These are phyloP conservation scores for Monarcha castaneiventris DNA, from an alignment of 2,113 vertebrate genomes.

Conservation along the genomic window DNA sequence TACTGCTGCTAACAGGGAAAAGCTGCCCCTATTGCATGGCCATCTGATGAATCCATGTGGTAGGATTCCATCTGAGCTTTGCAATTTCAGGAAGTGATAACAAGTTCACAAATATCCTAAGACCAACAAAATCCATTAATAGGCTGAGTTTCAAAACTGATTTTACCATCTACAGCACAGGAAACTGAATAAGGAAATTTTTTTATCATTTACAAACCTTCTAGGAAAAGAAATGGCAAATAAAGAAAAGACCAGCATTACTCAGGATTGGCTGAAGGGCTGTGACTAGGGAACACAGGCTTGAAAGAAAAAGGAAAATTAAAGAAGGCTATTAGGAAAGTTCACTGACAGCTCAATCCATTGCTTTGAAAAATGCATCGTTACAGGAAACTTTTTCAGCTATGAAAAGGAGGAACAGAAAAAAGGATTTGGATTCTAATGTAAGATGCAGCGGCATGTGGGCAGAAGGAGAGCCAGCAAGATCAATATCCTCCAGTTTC, in stretches of 20 bases:
- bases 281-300: neutral
- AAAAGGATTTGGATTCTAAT: neutral
- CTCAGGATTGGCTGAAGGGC: neutral
- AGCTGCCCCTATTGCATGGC: neutral
- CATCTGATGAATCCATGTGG: neutral
- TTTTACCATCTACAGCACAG: neutral
- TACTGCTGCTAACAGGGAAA: neutral
- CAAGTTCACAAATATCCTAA: neutral
- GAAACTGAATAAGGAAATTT: neutral
- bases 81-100: neutral
- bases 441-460: neutral
- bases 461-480: neutral
- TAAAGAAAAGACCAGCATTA: neutral
- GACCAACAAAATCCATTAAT: neutral
- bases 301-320: neutral
- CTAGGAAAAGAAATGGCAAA: neutral
- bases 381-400: neutral
- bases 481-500: neutral
- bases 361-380: neutral
- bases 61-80: neutral
- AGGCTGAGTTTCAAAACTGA: neutral
- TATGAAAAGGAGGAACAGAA: neutral
- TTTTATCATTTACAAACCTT: neutral
- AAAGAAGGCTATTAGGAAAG: neutral
- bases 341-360: neutral